Base-by-base conservation (phyloP, 1,140 invertebrate species). In the Fopius arisanus region DNA sequence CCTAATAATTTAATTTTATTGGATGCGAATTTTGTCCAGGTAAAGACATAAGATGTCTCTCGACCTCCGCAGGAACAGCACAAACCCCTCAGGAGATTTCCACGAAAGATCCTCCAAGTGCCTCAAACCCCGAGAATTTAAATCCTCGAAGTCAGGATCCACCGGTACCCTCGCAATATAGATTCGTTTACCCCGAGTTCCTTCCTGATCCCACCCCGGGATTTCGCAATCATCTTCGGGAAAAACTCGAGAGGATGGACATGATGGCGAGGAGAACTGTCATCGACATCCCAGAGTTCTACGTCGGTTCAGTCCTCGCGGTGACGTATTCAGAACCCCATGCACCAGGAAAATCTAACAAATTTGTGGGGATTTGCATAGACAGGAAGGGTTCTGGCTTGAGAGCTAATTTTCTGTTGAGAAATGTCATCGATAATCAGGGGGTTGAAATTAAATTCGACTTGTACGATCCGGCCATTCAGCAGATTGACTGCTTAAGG, bases 291-390 rank as follows among this genome's bases (percentile, higher is more conserved):
- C 98, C 98, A 3, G 97, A 98, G 86, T 99, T 99, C 90, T 99
- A 98, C 90, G 97, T 98, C 82, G 97, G 97, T 59, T 96, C 94
- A 21, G 93, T 99, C 73, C 80, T 99, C 82, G 94, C 96, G 59
- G 96, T 99, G 0, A 95, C 94, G n/a, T 92, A 94, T 70, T 93
- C 96, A 0, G 97, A 99, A 88, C 90, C 89, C 43, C 94, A 98
- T 90, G 92, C 96, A 37, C 92, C 94, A 14, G 93, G 92, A 40
- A 98, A 98, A 88, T 88, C 88, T 0, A 97, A 92, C 81, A 90
- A 92, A 82, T 99, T 99, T 91, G 93, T 99, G 68, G 98, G 98
- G 3, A 98, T 99, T 81, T 99, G 98, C 82, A 99, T 99, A 80
- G 88, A 95, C 72, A 88, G 97, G 78, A 90, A 90, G 72, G 93